A percentile compares a stretch with the other conserved stretches of the same genome.
phyloP scores from a whole-genome alignment of 2,888 invertebrate genomes.

The Eudemis profundana region DNA sequence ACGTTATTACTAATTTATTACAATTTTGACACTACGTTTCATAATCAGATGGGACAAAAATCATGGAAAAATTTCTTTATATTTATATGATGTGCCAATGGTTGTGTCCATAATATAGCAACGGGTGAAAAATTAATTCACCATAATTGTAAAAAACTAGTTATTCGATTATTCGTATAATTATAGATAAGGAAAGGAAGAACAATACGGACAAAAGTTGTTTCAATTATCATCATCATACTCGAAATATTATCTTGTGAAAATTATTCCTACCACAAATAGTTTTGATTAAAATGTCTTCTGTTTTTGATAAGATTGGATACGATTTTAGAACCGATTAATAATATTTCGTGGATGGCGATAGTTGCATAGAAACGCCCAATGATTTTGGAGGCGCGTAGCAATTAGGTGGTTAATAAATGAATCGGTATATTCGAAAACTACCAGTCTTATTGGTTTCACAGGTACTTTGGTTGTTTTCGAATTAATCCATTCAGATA shows the following conservation, averaged over 20 bases:
- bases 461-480: no score
- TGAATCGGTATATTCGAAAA: no score
- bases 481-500: no score
- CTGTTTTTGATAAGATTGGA: not conserved
- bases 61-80: no score
- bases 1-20: no score
- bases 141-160: conserved; percentile 5
- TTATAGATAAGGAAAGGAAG: not conserved
- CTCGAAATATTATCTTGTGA: not conserved
- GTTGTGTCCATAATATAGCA: no score
- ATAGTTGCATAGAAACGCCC: no score
- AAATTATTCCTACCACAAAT: not conserved
- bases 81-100: no score
- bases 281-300: not conserved
- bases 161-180: not conserved
- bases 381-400: not conserved
- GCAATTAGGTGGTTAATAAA: conserved; percentile 22
- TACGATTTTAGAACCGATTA: not conserved
- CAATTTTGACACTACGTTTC: no score
- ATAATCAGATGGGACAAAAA: no score
- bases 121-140: not conserved
- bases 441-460: no score
- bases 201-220: not conserved
- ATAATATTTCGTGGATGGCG: not conserved
- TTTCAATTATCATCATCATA: not conserved